Percentiles rank a stretch among this genome's conserved stretches.
Conservation (phyloP, 2,797 vertebrate genomes). For the Pelodytes ibericus region DNA sequence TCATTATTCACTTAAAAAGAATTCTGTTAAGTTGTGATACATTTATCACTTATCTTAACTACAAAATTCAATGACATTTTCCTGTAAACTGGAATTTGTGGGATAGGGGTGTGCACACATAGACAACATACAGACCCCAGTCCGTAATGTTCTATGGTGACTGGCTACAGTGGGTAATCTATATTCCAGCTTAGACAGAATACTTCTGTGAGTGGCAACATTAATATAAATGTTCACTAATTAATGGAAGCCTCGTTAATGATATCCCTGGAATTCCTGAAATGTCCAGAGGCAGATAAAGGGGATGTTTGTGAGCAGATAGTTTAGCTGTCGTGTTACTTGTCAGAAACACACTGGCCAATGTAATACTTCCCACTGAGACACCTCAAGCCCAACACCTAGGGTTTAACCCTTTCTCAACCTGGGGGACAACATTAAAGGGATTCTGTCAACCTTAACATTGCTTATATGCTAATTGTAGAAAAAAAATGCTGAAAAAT, state of each 20-base stretch:
- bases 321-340: constrained; percentile 59
- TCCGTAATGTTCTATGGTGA: no score
- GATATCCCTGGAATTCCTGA: constrained; percentile 39
- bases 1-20: no score
- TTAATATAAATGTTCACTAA: constrained; percentile 7
- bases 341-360: constrained; percentile 59
- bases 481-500: no score
- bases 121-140: no score
- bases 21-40: no score
- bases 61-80: no score
- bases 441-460: no score
- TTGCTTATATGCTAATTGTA: no score
- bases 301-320: constrained; percentile 46
- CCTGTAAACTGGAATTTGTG: no score
- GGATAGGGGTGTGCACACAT: no score
- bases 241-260: constrained; percentile 13
- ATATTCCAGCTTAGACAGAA: not conserved
- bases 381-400: constrained; percentile 37
- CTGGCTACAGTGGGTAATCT: not conserved
- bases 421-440: no score
- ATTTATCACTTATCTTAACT: no score
- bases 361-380: constrained; percentile 44
- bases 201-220: not conserved
- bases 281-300: constrained; percentile 27
- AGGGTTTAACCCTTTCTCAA: constrained; percentile 18